These are phyloP conservation scores for Hyles lineata DNA, from an alignment of 2,888 invertebrate genomes.

Conservation along the genomic window DNA sequence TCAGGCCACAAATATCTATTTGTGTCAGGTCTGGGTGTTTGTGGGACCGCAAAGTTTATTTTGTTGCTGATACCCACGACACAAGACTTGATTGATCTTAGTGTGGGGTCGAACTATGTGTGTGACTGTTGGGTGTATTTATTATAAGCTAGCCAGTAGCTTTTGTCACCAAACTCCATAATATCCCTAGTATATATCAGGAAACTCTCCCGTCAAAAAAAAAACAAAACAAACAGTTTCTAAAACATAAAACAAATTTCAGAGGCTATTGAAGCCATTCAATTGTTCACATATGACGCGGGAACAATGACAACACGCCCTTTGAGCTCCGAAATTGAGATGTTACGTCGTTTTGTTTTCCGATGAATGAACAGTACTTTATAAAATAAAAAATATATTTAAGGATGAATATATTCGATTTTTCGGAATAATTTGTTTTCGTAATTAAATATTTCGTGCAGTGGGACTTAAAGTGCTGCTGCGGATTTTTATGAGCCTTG, in stretches of 20 bases:
- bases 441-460: no score
- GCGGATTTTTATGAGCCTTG: no score
- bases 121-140: no score
- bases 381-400: neutral
- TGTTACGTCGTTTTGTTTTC: neutral
- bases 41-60: no score
- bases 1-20: no score
- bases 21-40: no score
- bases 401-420: neutral
- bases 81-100: no score
- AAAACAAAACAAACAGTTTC: neutral
- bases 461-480: no score
- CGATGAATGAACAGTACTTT: neutral
- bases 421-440: neutral
- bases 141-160: no score
- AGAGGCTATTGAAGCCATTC: neutral
- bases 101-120: no score
- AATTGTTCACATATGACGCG: conserved; percentile 4
- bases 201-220: neutral
- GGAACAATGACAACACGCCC: conserved; percentile 1
- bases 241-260: conserved; percentile 1
- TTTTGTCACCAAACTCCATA: no score
- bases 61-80: no score
- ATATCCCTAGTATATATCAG: neutral
- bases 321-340: conserved; percentile 11